phyloP scores from a whole-genome alignment of 2,797 vertebrate genomes.

The Eutrigla gurnardus region DNA sequence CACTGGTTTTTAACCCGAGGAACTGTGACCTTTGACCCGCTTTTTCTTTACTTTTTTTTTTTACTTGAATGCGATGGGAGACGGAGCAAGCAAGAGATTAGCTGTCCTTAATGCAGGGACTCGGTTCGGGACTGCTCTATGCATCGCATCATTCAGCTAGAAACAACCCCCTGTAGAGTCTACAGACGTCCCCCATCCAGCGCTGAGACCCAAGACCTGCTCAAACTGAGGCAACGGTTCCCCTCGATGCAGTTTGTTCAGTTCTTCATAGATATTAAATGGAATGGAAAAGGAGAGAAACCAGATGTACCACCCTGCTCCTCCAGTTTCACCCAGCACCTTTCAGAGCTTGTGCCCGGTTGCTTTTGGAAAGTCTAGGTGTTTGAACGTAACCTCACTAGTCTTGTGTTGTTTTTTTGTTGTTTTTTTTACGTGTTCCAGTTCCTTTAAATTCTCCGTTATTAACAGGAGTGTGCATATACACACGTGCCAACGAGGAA shows the following conservation, averaged over 20 bases:
- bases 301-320: background rate
- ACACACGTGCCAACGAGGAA: constrained; percentile 18
- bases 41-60: constrained; percentile 64
- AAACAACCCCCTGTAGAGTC: background rate
- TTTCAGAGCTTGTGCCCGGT: background rate
- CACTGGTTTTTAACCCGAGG: constrained; percentile 69
- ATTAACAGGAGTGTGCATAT: constrained; percentile 3
- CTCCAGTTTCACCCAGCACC: background rate
- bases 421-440: background rate
- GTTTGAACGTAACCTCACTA: background rate
- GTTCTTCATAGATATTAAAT: constrained; percentile 5
- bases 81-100: constrained; percentile 35
- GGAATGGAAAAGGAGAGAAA: constrained; percentile 12
- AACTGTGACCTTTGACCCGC: constrained; percentile 74
- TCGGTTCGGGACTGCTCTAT: constrained; percentile 39
- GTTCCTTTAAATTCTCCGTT: constrained; percentile 2
- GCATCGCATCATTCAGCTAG: constrained; percentile 46
- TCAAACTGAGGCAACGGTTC: constrained; percentile 1
- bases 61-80: constrained; percentile 73
- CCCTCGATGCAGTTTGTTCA: background rate
- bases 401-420: too few relatives aligned
- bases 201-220: background rate
- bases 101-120: constrained; percentile 38
- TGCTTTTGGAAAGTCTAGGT: constrained; percentile 2
- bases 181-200: constrained; percentile 2